Evolutionary conservation across 2,888 invertebrate genomes (phyloP), one percentile per base, ranked within the genome.

Genomic region (Petrolisthes cinctipes): DNA sequence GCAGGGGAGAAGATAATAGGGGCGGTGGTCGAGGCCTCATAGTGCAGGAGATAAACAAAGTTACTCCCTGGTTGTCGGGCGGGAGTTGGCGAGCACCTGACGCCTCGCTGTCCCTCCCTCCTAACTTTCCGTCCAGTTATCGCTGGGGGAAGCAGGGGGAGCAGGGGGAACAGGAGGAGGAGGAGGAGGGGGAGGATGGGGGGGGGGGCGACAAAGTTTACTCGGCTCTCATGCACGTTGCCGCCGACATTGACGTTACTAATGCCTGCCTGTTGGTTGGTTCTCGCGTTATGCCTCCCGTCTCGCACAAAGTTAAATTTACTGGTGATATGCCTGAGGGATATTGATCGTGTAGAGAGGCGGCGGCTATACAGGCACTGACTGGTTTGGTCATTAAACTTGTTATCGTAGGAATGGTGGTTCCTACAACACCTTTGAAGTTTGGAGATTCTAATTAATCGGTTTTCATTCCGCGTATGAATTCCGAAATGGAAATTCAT

Each of bases 81-180:
- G 9, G 37, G 73, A 83, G 83, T 83, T 83, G 75, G 75, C 17
- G 56, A 78, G 75, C 84, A 84, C 84, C 73, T 78, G 78, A 61
- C 84, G 78, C 78, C 84, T 78, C 84, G 61, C 71, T 84, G 78
- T 78, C 61, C 83, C 76, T 54, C 80, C 56, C 54, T 79, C 57
- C 76, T 66, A 83, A 83, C 83, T 84, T 84, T 84, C 78, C 61
- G 84, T 84, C 84, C 84, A 84, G 78, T 84, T 84, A 84, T 84
- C 84, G 51, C 76, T 11, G 56, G 83, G 75, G 82, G 71, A 1
- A 61, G 73, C 17, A 9, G 37, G 37, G 4, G 76, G n/a, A 51
- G n/a, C 4, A 73, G 75, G 73, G 73, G n/a, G 37, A 53, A n/a
- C n/a, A n/a, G 11, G 11, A 61, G 73, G 4, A 9, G 37, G 37